Conservation (phyloP, 2,113 vertebrate genomes). For the Myotis davidii region DNA sequence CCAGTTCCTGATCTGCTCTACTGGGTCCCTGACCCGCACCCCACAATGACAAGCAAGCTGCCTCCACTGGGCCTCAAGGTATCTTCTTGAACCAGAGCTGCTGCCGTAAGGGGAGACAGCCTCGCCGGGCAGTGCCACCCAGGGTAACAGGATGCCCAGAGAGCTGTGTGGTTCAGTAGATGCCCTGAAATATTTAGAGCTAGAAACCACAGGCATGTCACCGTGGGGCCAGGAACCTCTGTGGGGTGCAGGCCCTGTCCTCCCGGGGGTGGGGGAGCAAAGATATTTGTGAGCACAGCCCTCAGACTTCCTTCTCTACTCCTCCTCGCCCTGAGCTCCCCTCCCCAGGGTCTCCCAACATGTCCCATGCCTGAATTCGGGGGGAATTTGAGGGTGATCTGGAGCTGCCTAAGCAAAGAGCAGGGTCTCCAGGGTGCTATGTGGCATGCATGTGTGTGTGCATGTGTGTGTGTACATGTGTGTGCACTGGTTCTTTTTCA, state of each 20-base stretch:
- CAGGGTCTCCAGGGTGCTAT: not conserved
- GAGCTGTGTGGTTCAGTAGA: not conserved
- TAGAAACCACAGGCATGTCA: not conserved
- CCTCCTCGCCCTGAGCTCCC: too few relatives aligned
- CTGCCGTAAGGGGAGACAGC: constrained; percentile 40
- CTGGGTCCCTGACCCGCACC: too few relatives aligned
- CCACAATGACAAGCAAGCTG: not conserved
- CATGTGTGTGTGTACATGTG: not conserved
- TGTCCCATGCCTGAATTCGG: not conserved
- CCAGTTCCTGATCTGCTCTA: not conserved
- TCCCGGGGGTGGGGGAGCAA: too few relatives aligned
- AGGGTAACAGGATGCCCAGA: constrained; percentile 37
- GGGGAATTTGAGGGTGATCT: not conserved
- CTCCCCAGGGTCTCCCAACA: not conserved
- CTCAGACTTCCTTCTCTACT: not conserved
- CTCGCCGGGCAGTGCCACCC: constrained; percentile 25
- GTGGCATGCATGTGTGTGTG: not conserved
- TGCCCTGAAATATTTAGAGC: constrained; percentile 61
- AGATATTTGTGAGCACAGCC: not conserved
- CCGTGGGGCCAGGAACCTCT: not conserved
- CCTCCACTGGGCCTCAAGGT: not conserved
- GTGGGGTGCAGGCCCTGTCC: too few relatives aligned
- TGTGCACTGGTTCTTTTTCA: constrained; percentile 4
- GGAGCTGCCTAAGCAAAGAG: constrained; percentile 1
- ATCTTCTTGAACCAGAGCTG: not conserved